Evolutionary conservation across 2,797 vertebrate species (phyloP).

Genomic region (Staurois parvus): DNA sequence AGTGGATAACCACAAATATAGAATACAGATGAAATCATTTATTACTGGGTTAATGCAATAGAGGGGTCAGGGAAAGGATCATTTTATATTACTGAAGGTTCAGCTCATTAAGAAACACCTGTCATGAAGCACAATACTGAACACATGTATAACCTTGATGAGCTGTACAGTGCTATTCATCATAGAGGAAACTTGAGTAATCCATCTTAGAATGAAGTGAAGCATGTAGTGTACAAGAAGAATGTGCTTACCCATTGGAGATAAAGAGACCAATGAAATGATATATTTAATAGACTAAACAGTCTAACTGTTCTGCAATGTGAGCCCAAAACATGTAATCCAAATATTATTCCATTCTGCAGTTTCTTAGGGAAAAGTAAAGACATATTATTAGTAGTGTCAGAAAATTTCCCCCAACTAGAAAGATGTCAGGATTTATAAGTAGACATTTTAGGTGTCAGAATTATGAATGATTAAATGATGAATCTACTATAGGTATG

Average conservation of each 20-base stretch:
- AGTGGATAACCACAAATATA: neutral
- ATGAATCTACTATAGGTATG: no score
- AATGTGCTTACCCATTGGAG: slow-evolving; percentile 10
- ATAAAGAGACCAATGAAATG: neutral
- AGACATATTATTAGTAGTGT: no score
- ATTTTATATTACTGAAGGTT: neutral
- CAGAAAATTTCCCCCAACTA: no score
- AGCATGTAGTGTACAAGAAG: slow-evolving; percentile 13
- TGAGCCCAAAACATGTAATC: neutral
- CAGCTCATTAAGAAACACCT: neutral
- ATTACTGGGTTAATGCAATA: neutral
- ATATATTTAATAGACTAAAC: slow-evolving; percentile 14
- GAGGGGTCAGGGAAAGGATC: neutral
- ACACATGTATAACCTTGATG: neutral
- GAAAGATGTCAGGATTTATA: no score
- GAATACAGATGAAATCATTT: neutral
- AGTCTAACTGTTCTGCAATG: slow-evolving; percentile 5
- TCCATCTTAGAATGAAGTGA: neutral
- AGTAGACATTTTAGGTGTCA: no score
- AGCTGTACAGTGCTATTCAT: neutral
- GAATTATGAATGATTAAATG: no score
- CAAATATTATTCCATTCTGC: neutral
- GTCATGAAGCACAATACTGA: slow-evolving; percentile 12
- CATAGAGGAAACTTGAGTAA: neutral
- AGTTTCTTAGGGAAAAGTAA: no score